These are phyloP conservation scores for Xestia c-nigrum DNA, from an alignment of 2,888 invertebrate genomes.

Conservation along the genomic window DNA sequence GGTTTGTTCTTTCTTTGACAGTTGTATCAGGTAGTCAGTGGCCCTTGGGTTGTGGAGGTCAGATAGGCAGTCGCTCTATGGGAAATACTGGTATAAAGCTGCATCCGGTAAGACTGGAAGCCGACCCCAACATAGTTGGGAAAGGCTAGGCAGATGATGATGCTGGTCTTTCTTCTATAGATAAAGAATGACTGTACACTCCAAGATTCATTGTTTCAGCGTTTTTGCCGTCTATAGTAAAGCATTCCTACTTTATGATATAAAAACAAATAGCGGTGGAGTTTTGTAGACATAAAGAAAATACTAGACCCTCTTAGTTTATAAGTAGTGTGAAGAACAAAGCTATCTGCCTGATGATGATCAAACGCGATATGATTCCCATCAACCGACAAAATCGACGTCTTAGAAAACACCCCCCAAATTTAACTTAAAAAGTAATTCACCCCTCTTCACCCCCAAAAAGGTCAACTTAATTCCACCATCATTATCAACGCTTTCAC, in stretches of 20 bases:
- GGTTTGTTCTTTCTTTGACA: neutral
- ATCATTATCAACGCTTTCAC: constrained; percentile 50
- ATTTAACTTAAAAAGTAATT: constrained; percentile 14
- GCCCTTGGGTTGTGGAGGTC: too few species aligned
- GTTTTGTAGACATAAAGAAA: neutral
- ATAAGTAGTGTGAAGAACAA: neutral
- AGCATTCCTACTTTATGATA: neutral
- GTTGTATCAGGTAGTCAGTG: too few species aligned
- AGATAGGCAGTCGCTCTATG: too few species aligned
- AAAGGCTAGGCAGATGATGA: too few species aligned
- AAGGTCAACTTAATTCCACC: constrained; percentile 40
- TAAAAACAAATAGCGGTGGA: neutral
- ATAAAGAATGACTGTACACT: neutral
- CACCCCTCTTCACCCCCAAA: constrained; percentile 15
- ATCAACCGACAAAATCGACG: neutral
- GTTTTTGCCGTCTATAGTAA: neutral
- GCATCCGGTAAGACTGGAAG: too few species aligned
- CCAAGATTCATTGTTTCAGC: neutral
- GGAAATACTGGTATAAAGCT: too few species aligned
- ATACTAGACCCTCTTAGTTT: neutral
- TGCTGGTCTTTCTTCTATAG: neutral
- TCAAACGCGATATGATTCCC: neutral
- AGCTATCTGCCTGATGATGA: neutral
- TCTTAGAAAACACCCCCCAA: neutral
- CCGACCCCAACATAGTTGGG: too few species aligned